Base-by-base conservation (phyloP, 2,797 vertebrate genomes). In the Crocidura indochinensis region DNA sequence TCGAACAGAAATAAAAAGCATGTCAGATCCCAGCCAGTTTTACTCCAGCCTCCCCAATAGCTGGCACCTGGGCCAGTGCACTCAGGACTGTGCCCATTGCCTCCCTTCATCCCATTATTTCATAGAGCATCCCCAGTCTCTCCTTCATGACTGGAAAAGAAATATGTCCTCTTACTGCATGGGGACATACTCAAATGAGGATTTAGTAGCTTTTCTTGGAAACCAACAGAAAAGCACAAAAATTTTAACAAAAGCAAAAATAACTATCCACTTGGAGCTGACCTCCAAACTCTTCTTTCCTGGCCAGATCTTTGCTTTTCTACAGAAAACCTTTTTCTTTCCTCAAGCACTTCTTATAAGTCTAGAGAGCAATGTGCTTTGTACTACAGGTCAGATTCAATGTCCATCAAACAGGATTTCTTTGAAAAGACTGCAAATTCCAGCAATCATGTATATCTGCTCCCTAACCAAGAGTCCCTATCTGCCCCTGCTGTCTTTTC, bases 281-380 rank as follows among this genome's bases (percentile, higher is more conserved):
- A 62, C 10, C 49, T 86, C 56, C 5, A 3, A 38, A 38, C 38
- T 38, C 38, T 38, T 11, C 26, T 31, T 73, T 6, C 4, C n/a
- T 74, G 15, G 26, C 38, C 38, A 38, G 38, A 38, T 5, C 29
- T 8, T 87, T 76, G 73, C 17, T 84, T 81, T 71, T 24, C 80
- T 10, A 76, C 80, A 83, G 64, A 22, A 88, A 95, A 80, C 56
- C 20, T 46, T 9, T 46, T 71, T 15, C 53, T 71, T 68, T 65
- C 46, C 51, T 76, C 64, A 20, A 91, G 31, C 53, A 46, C 14
- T 88, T 51, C 89, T 84, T 31, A 51, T 74, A 56, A 74, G 22
- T 31, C 47, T 73, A 38, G 15, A 47, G 79, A 88, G 62, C 79
- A 78, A 68, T 10, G 19, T 2, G 2, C 29, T 10, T n/a, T 64